Conservation (phyloP, 2,888 invertebrate genomes). For the Drosophila subsilvestris region DNA sequence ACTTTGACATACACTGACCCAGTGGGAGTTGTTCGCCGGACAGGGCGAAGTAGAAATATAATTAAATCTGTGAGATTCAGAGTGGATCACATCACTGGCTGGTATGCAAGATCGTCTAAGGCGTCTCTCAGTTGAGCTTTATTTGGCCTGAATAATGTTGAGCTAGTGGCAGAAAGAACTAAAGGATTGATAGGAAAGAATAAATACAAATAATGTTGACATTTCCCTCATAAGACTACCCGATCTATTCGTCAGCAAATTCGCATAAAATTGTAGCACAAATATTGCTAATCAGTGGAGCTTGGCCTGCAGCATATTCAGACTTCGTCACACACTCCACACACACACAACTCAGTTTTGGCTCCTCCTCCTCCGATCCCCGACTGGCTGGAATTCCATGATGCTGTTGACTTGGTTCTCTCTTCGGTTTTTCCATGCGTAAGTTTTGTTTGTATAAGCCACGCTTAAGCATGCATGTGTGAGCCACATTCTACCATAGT, state of each 20-base stretch:
- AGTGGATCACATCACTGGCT: too few species aligned
- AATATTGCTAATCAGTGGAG: neutral
- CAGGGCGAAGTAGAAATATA: too few species aligned
- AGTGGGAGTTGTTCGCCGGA: neutral
- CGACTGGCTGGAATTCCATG: slow-evolving; percentile 15
- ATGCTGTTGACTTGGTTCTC: slow-evolving; percentile 40
- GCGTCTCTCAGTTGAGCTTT: too few species aligned
- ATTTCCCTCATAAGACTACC: too few species aligned
- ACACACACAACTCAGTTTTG: neutral
- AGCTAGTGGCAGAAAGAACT: too few species aligned
- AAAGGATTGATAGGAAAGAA: too few species aligned
- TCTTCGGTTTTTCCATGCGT: slow-evolving; percentile 66
- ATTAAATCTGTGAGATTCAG: too few species aligned
- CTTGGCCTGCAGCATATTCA: slow-evolving; percentile 5
- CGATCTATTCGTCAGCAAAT: too few species aligned
- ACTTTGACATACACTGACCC: slow-evolving; percentile 33
- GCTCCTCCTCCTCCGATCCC: slow-evolving; percentile 5
- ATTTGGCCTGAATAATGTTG: too few species aligned
- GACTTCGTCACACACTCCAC: slow-evolving; percentile 8
- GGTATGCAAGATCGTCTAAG: too few species aligned
- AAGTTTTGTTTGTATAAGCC: slow-evolving; percentile 72
- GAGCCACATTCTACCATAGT: slow-evolving; percentile 29
- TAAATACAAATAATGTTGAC: too few species aligned
- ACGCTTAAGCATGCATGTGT: slow-evolving; percentile 58
- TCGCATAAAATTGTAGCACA: neutral